Evolutionary conservation across 2,797 vertebrate species (phyloP), one percentile per base, ranked within the genome.

Genomic region (Gallinago stenura): DNA sequence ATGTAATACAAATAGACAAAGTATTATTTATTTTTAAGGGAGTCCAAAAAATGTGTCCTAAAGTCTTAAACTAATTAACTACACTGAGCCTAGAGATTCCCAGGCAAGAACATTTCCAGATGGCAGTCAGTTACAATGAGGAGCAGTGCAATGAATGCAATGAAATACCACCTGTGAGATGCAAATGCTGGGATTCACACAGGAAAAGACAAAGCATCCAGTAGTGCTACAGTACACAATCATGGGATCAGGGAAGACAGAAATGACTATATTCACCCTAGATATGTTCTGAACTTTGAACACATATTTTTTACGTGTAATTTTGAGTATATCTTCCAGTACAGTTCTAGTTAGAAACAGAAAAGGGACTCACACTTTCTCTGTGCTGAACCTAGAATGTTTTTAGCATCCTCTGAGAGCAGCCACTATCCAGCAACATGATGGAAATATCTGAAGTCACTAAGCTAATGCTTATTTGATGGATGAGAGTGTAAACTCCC

Each of bases 21-120:
- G 21, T 37, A 87, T 31, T 88, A 58, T 48, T 83, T 81, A 33
- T 62, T 91, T 88, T 87, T 72, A 69, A 76, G 14, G 7, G 25
- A 76, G 9, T 5, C 15, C 30, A 64, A 92, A 89, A 43, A 89
- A 75, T 1, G 1, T 35, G 10, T 84, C 15, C 31, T 78, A 7
- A 68, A 65, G 30, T 72, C 83, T 91, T 90, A 57, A 94, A 71
- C 30, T 79, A 87, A 87, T 79, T 80, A 93, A 84, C 54, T 80
- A 35, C 0, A 0, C 48, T 60, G n/a, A 58, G 69, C 45, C 91
- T 62, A 77, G 75, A 94, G 57, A 84, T 41, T 79, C 43, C 60
- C 35, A 50, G 48, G 45, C 66, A 90, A 82, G 62, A 78, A 81
- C 75, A 77, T 90, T 70, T 90, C 66, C 95, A 96, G 91, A 89